Base-by-base conservation (phyloP, 1,140 invertebrate genomes). In the Zaprionus africanus region DNA sequence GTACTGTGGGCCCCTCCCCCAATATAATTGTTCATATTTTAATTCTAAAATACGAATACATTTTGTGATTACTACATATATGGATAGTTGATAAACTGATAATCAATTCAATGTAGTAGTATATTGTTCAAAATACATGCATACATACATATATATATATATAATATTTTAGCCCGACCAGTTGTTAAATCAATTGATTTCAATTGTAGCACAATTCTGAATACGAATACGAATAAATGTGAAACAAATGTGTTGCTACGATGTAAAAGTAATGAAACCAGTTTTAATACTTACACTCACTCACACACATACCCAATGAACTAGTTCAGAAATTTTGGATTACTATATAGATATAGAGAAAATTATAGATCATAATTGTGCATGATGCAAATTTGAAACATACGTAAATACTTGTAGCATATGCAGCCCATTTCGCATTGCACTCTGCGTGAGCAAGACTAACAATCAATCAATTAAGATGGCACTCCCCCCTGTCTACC, bases 41-140 rank as follows among this genome's bases (percentile, higher is more conserved):
- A 69, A 69, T 69, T 61, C 58, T 61, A 74, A 74, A 70, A 74
- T 69, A 74, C 71, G 65, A 69, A 74, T 74, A 74, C 31, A 69
- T 46, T 24, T 69, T 74, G 71, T 74, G 71, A 74, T 74, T 69
- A 58, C 60, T 53, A 61, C 28, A 61, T 68, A 49, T 41, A 57
- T 57, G 36, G 31, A 34, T 65, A 58, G 60, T 38, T 68, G 51
- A 74, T 73, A 73, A 73, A 65, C 24, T 56, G 63, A 56, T 73
- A 73, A 60, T 73, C 57, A 67, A 67, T 67, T 59, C 19, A 24
- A 28, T 17, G 41, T 46, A 46, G 41, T 56, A 56, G 26, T 56
- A 17, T 67, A 57, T 49, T 51, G 56, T 68, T 68, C 65, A 68
- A 60, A 24, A 46, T 38, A 62, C 31, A 11, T 19, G 36, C 13